These are phyloP conservation scores for Pseudopodoces humilis DNA, from an alignment of 2,113 vertebrate species.

Conservation along the genomic window DNA sequence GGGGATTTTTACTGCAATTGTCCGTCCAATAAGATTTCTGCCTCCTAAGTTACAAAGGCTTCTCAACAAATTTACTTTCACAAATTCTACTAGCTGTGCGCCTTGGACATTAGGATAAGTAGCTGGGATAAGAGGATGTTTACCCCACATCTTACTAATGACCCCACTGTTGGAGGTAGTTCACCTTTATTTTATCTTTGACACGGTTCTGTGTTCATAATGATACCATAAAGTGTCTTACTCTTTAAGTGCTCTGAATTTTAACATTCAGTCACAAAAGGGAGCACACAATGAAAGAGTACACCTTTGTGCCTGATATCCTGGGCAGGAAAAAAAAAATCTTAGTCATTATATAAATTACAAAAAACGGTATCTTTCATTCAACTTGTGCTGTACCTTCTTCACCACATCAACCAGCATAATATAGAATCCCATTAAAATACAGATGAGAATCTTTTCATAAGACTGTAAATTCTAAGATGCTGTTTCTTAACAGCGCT, in stretches of 20 bases:
- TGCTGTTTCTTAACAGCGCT: background rate
- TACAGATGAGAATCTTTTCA: background rate
- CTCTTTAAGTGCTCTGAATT: background rate
- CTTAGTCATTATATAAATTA: background rate
- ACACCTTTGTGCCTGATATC: background rate
- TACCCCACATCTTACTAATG: background rate
- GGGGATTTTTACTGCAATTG: background rate
- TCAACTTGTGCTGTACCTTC: background rate
- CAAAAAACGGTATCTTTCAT: background rate
- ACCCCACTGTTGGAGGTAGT: background rate
- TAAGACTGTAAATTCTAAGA: background rate
- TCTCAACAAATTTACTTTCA: background rate
- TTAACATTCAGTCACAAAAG: background rate
- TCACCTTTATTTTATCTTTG: background rate
- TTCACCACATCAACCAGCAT: background rate
- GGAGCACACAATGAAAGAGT: background rate
- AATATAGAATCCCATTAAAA: background rate
- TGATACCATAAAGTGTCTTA: background rate
- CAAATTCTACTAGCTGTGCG: background rate
- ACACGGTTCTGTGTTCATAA: background rate
- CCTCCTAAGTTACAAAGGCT: background rate
- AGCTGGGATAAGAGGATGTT: background rate
- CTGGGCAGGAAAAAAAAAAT: too few species aligned
- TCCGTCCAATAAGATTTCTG: background rate
- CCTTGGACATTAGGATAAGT: background rate